Evolutionary conservation across 2,113 vertebrate species (phyloP).

Genomic region (Chaetura pelagica): DNA sequence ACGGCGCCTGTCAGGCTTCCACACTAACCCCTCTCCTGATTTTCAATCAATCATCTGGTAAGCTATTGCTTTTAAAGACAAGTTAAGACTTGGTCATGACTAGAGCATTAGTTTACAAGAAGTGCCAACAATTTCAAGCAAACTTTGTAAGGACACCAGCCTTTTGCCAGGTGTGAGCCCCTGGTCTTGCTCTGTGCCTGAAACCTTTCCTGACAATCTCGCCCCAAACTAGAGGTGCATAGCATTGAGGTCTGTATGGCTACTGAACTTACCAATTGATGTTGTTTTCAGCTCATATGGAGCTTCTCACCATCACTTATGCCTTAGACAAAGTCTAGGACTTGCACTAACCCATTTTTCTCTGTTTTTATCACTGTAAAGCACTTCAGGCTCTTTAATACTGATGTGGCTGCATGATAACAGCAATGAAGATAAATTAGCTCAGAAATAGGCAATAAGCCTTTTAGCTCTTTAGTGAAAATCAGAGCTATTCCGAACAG

Average conservation of each 20-base stretch:
- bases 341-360: slow-evolving; percentile 6
- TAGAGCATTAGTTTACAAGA: background rate
- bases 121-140: background rate
- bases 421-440: slow-evolving; percentile 63
- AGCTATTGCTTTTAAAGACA: background rate
- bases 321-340: background rate
- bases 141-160: background rate
- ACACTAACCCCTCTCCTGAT: background rate
- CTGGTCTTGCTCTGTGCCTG: rapidly evolving
- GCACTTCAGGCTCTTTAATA: background rate
- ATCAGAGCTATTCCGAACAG: slow-evolving; percentile 39
- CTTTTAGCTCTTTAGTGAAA: slow-evolving; percentile 53
- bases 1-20: background rate
- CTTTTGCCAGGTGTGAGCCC: background rate
- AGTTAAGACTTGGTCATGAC: background rate
- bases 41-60: background rate
- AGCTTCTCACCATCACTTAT: background rate
- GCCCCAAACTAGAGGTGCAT: background rate
- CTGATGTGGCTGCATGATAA: slow-evolving; percentile 33
- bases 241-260: background rate
- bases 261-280: background rate
- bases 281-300: background rate
- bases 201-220: background rate
- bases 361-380: slow-evolving; percentile 4
- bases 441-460: slow-evolving; percentile 42